Evolutionary conservation across 2,888 invertebrate species (phyloP).

Genomic region (Drosophila meridiana): DNA sequence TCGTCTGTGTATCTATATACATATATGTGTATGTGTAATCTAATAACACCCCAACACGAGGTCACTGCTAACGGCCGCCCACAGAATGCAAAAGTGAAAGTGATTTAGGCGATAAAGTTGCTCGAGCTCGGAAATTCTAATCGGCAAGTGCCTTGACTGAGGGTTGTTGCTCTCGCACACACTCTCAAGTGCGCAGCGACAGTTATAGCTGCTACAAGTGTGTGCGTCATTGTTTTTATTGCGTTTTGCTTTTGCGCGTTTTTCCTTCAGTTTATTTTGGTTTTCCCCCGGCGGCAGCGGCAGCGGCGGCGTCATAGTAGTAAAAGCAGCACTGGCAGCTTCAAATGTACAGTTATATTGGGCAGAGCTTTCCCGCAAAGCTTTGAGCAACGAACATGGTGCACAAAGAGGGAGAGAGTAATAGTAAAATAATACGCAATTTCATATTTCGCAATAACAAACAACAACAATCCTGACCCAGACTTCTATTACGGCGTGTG

Average conservation of each 20-base stretch:
- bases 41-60: conserved; percentile 51
- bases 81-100: conserved; percentile 71
- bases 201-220: conserved; percentile 74
- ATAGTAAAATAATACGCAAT: conserved; percentile 73
- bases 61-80: conserved; percentile 57
- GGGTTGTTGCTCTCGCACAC: conserved; percentile 59
- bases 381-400: conserved; percentile 38
- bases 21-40: conserved; percentile 28
- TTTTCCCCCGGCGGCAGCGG: conserved; percentile 58
- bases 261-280: conserved; percentile 72
- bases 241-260: conserved; percentile 80
- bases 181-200: conserved; percentile 50
- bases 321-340: conserved; percentile 22
- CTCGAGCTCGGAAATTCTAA: conserved; percentile 65
- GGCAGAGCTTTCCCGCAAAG: conserved; percentile 64
- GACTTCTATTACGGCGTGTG: conserved; percentile 36
- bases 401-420: conserved; percentile 19
- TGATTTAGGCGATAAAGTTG: conserved; percentile 58
- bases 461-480: conserved; percentile 63
- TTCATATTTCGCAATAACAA: conserved; percentile 54
- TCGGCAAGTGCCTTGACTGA: conserved; percentile 52
- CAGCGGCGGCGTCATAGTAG: conserved; percentile 9
- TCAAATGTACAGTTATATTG: conserved; percentile 77
- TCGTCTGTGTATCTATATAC: conserved; percentile 1
- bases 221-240: conserved; percentile 83